Conservation (phyloP, 2,797 vertebrate genomes). For the Tiaroga cobitis region DNA sequence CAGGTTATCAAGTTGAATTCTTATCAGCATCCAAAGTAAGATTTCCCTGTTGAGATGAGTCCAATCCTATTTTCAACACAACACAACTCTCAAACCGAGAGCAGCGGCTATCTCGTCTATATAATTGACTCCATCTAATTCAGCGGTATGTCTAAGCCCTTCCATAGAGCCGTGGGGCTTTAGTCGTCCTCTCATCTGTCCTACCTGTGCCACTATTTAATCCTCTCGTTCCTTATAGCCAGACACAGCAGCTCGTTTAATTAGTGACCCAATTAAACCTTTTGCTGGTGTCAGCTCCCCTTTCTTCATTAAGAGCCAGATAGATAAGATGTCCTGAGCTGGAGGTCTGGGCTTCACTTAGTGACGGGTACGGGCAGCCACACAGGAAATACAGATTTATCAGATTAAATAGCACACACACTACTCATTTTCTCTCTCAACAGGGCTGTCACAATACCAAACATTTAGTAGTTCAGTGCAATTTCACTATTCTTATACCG, state of each 20-base stretch:
- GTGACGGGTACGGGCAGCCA: slow-evolving; percentile 18
- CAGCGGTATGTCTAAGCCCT: slow-evolving; percentile 34
- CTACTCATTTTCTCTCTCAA: not conserved
- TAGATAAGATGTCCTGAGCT: slow-evolving; percentile 48
- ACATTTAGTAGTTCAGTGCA: not conserved
- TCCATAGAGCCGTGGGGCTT: slow-evolving; percentile 45
- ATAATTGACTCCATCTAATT: slow-evolving; percentile 45
- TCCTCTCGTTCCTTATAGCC: slow-evolving; percentile 74
- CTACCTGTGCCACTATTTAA: slow-evolving; percentile 78
- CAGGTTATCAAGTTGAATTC: slow-evolving; percentile 16
- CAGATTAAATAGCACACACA: not conserved
- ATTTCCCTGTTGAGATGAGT: slow-evolving; percentile 40
- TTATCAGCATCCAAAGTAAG: slow-evolving; percentile 34
- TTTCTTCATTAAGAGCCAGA: slow-evolving; percentile 52
- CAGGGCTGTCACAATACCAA: not conserved
- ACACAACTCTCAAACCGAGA: slow-evolving; percentile 24
- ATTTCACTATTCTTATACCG: not conserved
- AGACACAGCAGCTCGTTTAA: slow-evolving; percentile 83
- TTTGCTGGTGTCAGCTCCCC: slow-evolving; percentile 71
- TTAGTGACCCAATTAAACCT: slow-evolving; percentile 86
- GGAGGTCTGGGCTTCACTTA: slow-evolving; percentile 37
- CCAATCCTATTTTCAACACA: slow-evolving; percentile 39
- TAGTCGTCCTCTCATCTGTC: slow-evolving; percentile 67
- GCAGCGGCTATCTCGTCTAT: slow-evolving; percentile 13
- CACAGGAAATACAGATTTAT: slow-evolving; percentile 27